Percentiles rank a stretch among this genome's conserved stretches.
These are phyloP conservation scores for Fregata magnificens DNA, from an alignment of 2,113 vertebrate species.

Conservation along the genomic window DNA sequence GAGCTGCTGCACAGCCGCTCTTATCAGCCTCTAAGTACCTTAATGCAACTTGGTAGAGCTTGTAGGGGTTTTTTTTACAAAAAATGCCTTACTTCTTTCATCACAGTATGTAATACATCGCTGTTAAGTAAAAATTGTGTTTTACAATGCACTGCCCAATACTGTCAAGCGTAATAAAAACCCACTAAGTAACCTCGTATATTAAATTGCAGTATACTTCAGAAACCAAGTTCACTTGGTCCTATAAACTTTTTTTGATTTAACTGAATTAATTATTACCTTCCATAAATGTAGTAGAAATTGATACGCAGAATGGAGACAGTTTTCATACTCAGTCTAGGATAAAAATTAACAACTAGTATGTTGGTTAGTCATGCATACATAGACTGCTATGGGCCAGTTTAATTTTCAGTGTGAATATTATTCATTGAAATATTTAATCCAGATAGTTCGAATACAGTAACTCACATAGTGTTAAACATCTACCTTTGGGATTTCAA, in stretches of 20 bases:
- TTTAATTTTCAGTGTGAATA: background rate
- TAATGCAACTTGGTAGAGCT: background rate
- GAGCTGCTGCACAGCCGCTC: background rate
- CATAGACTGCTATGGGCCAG: background rate
- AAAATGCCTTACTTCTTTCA: background rate
- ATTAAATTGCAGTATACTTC: background rate
- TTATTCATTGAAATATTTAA: background rate
- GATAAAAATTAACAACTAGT: background rate
- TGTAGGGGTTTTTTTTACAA: background rate
- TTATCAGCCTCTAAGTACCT: background rate
- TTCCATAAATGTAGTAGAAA: background rate
- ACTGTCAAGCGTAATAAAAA: background rate
- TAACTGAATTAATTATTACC: background rate
- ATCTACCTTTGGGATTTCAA: background rate
- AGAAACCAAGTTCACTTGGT: background rate
- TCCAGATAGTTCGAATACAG: background rate
- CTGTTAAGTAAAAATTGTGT: background rate
- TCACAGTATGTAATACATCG: fast-evolving
- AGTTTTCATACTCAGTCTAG: background rate
- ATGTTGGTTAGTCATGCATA: background rate
- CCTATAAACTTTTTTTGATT: background rate
- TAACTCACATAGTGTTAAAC: background rate
- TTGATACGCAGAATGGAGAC: background rate
- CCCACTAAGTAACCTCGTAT: background rate
- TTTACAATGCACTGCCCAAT: background rate